These are phyloP conservation scores for Peromyscus eremicus DNA, from an alignment of 2,797 vertebrate genomes.

Conservation along the genomic window DNA sequence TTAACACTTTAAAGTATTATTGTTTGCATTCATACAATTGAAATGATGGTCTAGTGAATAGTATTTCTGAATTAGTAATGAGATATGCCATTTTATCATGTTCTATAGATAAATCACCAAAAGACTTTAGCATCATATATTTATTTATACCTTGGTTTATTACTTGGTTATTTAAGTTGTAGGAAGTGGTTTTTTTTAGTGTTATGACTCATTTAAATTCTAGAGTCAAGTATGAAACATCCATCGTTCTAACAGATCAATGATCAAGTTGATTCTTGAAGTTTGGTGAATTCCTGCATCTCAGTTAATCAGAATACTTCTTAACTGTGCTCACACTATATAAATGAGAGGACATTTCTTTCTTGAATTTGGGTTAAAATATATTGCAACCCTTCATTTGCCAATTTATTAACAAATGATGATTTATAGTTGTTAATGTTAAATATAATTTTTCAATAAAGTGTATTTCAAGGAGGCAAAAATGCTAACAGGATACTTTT, in stretches of 20 bases:
- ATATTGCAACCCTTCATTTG: not conserved
- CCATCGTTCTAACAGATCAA: not conserved
- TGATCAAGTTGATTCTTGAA: not conserved
- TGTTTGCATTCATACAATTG: not conserved
- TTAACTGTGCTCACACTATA: not conserved
- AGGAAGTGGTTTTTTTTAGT: not conserved
- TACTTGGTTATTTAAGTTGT: not conserved
- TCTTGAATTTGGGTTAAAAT: not conserved
- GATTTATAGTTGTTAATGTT: not conserved
- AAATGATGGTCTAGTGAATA: not conserved
- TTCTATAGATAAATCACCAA: not conserved
- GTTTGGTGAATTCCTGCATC: not conserved
- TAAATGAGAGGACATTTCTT: not conserved
- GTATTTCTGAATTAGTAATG: not conserved
- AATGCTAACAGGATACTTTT: constrained; percentile 4
- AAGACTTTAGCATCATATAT: not conserved
- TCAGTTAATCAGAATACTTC: not conserved
- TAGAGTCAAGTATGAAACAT: not conserved
- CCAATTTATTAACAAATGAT: not conserved
- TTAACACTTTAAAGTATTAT: not conserved
- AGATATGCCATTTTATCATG: not conserved
- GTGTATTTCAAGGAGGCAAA: not conserved
- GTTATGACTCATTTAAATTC: not conserved
- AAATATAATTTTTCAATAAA: not conserved
- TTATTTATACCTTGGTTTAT: not conserved